Base-by-base conservation (phyloP, 1,140 invertebrate genomes). In the Araneus ventricosus region DNA sequence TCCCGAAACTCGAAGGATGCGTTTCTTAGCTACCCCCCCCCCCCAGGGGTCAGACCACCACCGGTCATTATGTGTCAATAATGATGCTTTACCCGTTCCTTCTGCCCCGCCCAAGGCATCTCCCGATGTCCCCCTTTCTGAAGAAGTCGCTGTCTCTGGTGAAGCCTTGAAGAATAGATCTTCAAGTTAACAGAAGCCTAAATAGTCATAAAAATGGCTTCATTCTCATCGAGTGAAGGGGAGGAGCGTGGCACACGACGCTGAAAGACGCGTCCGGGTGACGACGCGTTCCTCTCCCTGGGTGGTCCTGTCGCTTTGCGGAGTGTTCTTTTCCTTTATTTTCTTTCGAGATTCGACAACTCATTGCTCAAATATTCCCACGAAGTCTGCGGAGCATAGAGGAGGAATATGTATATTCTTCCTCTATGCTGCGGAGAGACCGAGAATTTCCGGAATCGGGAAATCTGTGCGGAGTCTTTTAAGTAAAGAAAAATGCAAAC, bases 201-300 rank as follows among this genome's bases (percentile, higher is more conserved):
- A 87, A 87, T 52, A 87, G 39, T 63, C 34, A 17, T 39, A 87
- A 87, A 87, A 87, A 39, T 61, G 85, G 34, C 59, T 39, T 37
- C 17, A 39, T 37, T 34, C 24, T 39, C 2, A 10, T 1, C n/a
- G 57, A 30, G 59, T 20, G 57, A 4, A 10, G 20, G 24, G 20
- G 30, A 27, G 45, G 80, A 24, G 24, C 41, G 63, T 52, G 63
- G 87, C 87, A 88, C 87, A 70, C 37, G 87, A 27, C 82, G 82
- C 37, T 88, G 87, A 88, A 63, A 27, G 61, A 88, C 39, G 87
- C 87, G 87, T 75, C 59, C 61, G 59, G 37, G 87, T 59, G 87
- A 88, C 87, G 87, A 88, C 39, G 87, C 57, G 34, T 75, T 34
- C 24, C 41, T 57, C 41, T 41, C 85, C 10, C 4, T 88, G 87